A percentile compares a stretch with the other conserved stretches of the same genome.
Evolutionary conservation across 1,140 invertebrate genomes (phyloP).

Genomic region (Eueides isabella): DNA sequence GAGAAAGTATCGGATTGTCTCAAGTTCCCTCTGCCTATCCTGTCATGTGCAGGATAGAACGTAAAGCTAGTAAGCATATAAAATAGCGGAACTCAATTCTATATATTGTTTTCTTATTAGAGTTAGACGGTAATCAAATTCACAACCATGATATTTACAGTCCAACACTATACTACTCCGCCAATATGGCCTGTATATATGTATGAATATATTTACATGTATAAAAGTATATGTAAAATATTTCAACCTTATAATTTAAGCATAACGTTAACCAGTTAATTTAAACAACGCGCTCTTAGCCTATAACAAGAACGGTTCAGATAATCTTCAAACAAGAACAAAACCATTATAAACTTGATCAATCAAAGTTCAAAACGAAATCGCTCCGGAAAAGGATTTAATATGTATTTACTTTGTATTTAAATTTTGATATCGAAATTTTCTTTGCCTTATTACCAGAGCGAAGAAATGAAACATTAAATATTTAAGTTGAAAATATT

Average conservation of each 20-base stretch:
- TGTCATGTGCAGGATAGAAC: too few relatives aligned
- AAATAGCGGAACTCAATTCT: not conserved
- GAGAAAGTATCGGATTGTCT: too few relatives aligned
- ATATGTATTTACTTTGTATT: conserved; percentile 41
- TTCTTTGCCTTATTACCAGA: too few relatives aligned
- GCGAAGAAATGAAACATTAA: too few relatives aligned
- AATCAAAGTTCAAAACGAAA: conserved; percentile 44
- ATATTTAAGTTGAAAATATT: too few relatives aligned
- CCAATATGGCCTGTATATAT: too few relatives aligned
- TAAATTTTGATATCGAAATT: conserved; percentile 15
- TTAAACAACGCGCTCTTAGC: not conserved
- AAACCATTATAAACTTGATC: conserved; percentile 47
- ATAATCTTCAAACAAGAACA: conserved; percentile 34
- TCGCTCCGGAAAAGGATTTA: conserved; percentile 26
- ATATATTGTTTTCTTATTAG: not conserved
- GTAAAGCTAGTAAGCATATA: too few relatives aligned
- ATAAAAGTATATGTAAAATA: too few relatives aligned
- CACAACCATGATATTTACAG: too few relatives aligned
- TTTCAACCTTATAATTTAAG: not conserved
- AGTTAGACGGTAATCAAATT: not conserved
- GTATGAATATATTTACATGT: too few relatives aligned
- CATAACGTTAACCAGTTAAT: too few relatives aligned
- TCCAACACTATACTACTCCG: not conserved
- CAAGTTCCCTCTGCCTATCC: too few relatives aligned
- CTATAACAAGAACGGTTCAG: conserved; percentile 6